These are phyloP conservation scores for Leptoteleia sp. DNA, from an alignment of 1,140 invertebrate species.

Conservation along the genomic window DNA sequence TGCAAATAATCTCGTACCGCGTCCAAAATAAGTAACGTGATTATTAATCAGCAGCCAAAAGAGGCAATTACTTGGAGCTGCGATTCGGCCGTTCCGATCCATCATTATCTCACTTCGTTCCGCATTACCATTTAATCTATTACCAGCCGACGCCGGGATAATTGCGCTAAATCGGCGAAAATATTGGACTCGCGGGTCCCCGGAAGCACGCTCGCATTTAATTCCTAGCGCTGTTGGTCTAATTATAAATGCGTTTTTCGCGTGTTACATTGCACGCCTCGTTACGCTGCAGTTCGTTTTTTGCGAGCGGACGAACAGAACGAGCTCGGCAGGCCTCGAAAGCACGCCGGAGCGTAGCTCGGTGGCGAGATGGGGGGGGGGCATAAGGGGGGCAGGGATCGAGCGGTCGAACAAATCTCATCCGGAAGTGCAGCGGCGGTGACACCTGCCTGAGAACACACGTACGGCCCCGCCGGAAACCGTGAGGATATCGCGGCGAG, in stretches of 20 bases:
- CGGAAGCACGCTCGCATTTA: conserved; percentile 58
- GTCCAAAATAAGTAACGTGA: conserved; percentile 30
- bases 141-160: conserved; percentile 15
- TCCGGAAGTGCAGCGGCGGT: conserved; percentile 58
- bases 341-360: background rate
- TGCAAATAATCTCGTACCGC: conserved; percentile 14
- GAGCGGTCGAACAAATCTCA: too few species aligned
- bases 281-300: conserved; percentile 55
- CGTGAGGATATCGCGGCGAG: conserved; percentile 56
- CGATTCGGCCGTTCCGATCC: conserved; percentile 10
- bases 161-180: conserved; percentile 41
- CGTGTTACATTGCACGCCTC: conserved; percentile 53
- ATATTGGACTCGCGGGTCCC: conserved; percentile 48
- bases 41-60: conserved; percentile 34
- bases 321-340: too few species aligned
- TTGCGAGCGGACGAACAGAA: conserved; percentile 22
- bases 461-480: conserved; percentile 63
- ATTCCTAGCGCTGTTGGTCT: conserved; percentile 52
- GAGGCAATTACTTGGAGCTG: conserved; percentile 19
- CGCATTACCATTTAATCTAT: conserved; percentile 52
- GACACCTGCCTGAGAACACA: conserved; percentile 66
- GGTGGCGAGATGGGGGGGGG: conserved; percentile 8
- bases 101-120: conserved; percentile 38
- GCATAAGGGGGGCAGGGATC: too few species aligned
- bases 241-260: conserved; percentile 65